Base-by-base conservation (phyloP, 2,888 invertebrate species). In the Linyphia triangularis region DNA sequence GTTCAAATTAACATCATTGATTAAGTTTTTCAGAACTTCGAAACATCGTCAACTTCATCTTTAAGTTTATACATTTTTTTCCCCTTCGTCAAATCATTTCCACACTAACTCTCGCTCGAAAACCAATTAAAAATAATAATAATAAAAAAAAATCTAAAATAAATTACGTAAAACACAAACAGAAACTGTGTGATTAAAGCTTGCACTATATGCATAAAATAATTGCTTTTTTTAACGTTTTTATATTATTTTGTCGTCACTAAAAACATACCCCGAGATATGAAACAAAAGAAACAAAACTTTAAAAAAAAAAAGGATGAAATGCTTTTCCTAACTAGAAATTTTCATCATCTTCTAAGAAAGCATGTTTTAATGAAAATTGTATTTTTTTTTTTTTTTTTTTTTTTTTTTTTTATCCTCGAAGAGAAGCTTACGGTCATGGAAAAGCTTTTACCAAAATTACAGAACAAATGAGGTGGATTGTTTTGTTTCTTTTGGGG, bases 301-400 rank as follows among this genome's bases (percentile, higher is more conserved):
- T n/a, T n/a, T 33, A 40, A n/a, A 70, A 9, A 77, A 63, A 37
- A 37, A 63, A 70, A 69, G 22, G 22, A 59, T 37, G 19, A 37
- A 70, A 57, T 59, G 59, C 59, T 69, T 59, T 77, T 57, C 59
- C 22, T 81, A 81, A 70, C 70, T 70, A 65, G 51, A 83, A 83
- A 65, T 73, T 83, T 83, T 73, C 73, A 83, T 83, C 83, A 73
- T 67, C 61, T 43, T 72, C 40, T 22, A 61, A 72, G 61, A 81
- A 81, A 69, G 81, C 59, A 57, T 59, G 59, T 70, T 81, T 69
- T 83, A 83, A 83, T 83, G 83, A 83, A 83, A 73, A 83, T 72
- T 37, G 72, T 82, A 28, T 19, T 30, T 63, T 40, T 37, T 28
- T 43, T 37, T 37, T 19, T 59, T 33, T 9, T 51, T 10, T 59